A percentile compares a stretch with the other conserved stretches of the same genome.
Evolutionary conservation across 92 coral and sea anemone species (phyloP).

Genomic region (Porites lobata): DNA sequence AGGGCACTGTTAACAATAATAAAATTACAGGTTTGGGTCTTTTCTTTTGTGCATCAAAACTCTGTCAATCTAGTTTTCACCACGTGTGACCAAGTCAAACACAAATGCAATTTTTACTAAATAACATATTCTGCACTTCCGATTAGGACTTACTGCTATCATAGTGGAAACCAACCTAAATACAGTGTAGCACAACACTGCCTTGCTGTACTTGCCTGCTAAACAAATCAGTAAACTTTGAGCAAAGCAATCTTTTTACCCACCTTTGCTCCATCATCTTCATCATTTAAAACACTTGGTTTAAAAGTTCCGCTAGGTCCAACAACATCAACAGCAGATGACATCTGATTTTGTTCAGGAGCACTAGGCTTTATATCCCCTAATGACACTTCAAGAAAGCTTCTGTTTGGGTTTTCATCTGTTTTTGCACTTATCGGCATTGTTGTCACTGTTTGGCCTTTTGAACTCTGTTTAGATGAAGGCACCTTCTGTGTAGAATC

Average conservation of each 20-base stretch:
- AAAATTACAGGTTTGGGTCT: too few species aligned
- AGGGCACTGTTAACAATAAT: too few species aligned
- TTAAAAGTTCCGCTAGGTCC: neutral
- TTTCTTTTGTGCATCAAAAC: too few species aligned
- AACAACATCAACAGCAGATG: neutral
- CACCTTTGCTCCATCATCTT: neutral
- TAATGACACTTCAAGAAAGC: slow-evolving; percentile 6
- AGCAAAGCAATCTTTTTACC: neutral
- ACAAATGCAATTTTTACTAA: too few species aligned
- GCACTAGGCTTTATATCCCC: slow-evolving; percentile 19
- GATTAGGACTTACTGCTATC: too few species aligned
- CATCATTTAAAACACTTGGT: neutral
- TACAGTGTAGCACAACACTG: neutral
- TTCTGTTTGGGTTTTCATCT: neutral
- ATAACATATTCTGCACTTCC: too few species aligned
- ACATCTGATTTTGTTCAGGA: neutral
- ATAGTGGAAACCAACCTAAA: too few species aligned
- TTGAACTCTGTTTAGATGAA: slow-evolving; percentile 3
- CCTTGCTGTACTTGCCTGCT: neutral
- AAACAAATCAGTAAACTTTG: too few species aligned
- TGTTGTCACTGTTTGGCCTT: neutral
- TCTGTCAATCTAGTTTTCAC: too few species aligned
- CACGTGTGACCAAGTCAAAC: too few species aligned
- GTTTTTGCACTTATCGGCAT: neutral
- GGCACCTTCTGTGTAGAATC: neutral